phyloP scores from a whole-genome alignment of 2,113 vertebrate genomes.

The Psephotus haematonotus region DNA sequence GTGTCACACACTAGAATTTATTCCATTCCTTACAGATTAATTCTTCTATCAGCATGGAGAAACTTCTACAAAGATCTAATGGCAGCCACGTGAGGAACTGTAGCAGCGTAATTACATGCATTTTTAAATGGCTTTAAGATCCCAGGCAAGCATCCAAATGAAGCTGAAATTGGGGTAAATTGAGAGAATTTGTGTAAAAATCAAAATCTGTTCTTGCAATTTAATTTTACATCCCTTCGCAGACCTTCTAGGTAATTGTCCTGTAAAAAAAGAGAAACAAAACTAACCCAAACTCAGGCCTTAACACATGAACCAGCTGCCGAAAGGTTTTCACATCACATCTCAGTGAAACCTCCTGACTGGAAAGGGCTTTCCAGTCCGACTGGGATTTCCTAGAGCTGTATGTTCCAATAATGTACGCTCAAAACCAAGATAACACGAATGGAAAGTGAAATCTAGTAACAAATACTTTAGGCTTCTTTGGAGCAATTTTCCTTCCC shows the following conservation, averaged over 20 bases:
- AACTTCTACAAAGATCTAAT: background rate
- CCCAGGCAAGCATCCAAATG: background rate
- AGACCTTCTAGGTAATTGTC: background rate
- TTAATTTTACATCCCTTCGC: background rate
- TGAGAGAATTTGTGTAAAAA: background rate
- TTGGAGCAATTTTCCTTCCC: background rate
- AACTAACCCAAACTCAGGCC: accelerated
- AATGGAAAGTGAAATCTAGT: background rate
- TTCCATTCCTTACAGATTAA: background rate
- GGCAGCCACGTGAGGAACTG: background rate
- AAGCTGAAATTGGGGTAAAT: background rate
- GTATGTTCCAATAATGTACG: background rate
- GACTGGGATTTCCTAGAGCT: background rate
- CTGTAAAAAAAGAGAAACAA: background rate
- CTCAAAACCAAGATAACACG: background rate
- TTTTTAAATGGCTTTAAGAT: background rate
- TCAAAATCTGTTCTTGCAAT: background rate
- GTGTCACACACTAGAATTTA: background rate
- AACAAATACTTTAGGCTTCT: background rate
- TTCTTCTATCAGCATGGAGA: background rate
- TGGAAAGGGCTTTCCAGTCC: background rate
- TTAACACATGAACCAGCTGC: background rate
- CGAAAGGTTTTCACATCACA: background rate
- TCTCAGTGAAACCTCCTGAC: background rate
- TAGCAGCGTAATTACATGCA: background rate